A percentile compares a stretch with the other conserved stretches of the same genome.
phyloP scores from a whole-genome alignment of 30 jellyfish, hydroid and myxozoan species.

The Catostylus mosaicus region DNA sequence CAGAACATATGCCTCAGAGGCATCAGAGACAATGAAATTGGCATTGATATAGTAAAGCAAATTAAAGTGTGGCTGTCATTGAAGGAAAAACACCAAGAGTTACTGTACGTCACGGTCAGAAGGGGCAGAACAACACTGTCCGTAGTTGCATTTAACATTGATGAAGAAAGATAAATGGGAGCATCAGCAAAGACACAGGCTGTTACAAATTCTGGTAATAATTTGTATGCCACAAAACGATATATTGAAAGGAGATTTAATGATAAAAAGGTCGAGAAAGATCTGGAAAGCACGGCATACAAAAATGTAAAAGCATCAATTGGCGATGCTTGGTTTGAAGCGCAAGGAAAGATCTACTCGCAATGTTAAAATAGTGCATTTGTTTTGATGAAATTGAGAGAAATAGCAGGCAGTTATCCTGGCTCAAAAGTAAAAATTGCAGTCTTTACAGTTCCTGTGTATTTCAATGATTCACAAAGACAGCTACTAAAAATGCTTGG shows the following conservation, averaged over 20 bases:
- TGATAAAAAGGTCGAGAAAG: slow-evolving; percentile 96
- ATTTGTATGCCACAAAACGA: slow-evolving; percentile 91
- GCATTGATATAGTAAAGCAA: slow-evolving; percentile 98
- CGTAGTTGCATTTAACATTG: slow-evolving; percentile 89
- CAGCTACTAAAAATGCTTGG: too few relatives aligned
- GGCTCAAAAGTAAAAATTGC: slow-evolving; percentile 82
- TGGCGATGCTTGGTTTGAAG: slow-evolving; percentile 99
- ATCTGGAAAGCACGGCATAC: slow-evolving; percentile 86
- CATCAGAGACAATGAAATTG: slow-evolving; percentile 90
- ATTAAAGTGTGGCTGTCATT: slow-evolving; percentile 97
- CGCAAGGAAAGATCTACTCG: slow-evolving; percentile 92
- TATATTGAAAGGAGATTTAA: slow-evolving; percentile 94
- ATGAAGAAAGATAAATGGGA: slow-evolving; percentile 95
- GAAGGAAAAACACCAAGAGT: slow-evolving; percentile 94
- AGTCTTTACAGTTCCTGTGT: slow-evolving; percentile 97
- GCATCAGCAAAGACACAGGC: slow-evolving; percentile 99
- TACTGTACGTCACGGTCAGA: slow-evolving; percentile 94
- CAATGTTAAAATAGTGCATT: slow-evolving; percentile 94
- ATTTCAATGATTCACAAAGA: slow-evolving; percentile 96
- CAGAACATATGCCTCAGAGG: too few relatives aligned
- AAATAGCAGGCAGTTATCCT: slow-evolving; percentile 86
- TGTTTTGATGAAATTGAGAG: slow-evolving; percentile 89
- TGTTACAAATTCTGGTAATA: slow-evolving; percentile 89
- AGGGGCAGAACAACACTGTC: slow-evolving; percentile 99
- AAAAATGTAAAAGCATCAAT: slow-evolving; percentile 77